These are phyloP conservation scores for Augochlora pura DNA, from an alignment of 1,140 invertebrate species.

Conservation along the genomic window DNA sequence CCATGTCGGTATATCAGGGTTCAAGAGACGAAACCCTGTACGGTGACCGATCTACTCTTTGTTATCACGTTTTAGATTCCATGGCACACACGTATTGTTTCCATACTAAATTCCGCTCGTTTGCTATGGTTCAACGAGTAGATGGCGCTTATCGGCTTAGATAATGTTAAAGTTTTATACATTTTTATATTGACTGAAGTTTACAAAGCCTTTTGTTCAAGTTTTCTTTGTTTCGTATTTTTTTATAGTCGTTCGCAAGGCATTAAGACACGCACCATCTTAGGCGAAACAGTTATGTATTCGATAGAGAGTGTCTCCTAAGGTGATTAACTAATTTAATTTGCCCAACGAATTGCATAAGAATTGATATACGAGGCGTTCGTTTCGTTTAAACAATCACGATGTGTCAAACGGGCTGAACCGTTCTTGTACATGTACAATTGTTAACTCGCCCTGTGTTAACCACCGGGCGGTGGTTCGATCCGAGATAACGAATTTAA, in stretches of 20 bases:
- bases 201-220: slow-evolving; percentile 6
- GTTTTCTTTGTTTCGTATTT: slow-evolving; percentile 18
- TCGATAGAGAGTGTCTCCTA: background rate
- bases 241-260: background rate
- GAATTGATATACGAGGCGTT: background rate
- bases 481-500: slow-evolving; percentile 4
- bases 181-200: background rate
- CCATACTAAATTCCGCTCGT: too few species aligned
- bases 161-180: background rate
- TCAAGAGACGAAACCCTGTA: too few species aligned
- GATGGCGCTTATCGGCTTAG: background rate
- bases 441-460: background rate
- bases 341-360: background rate
- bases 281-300: background rate
- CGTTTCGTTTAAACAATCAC: background rate
- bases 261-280: background rate
- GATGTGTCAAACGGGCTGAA: background rate
- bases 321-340: background rate
- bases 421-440: background rate
- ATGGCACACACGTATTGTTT: too few species aligned
- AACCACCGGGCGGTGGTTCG: too few species aligned
- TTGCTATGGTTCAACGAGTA: background rate
- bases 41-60: too few species aligned
- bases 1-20: too few species aligned
- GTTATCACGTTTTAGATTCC: too few species aligned